Evolutionary conservation across 1,140 invertebrate genomes (phyloP).

Genomic region (Drosophila serrata): DNA sequence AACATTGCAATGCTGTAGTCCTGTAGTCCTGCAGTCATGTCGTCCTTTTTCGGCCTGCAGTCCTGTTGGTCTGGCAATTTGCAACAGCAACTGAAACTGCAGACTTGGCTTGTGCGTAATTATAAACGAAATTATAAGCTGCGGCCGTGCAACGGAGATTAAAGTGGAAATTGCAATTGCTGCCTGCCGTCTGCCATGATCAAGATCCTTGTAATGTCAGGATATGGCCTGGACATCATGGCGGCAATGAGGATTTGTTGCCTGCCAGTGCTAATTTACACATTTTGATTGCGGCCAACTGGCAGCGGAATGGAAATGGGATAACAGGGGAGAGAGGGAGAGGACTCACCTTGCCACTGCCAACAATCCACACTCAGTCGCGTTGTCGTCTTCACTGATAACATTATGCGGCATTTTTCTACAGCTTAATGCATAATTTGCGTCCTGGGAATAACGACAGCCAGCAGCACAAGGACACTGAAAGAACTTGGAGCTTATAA

Average conservation of each 20-base stretch:
- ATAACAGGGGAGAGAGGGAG: not conserved
- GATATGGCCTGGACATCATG: constrained; percentile 31
- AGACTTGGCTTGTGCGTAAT: constrained; percentile 72
- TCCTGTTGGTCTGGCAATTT: not conserved
- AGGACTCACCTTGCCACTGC: constrained; percentile 40
- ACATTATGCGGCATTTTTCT: constrained; percentile 81
- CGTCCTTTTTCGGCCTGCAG: constrained; percentile 2
- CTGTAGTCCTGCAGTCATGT: not conserved
- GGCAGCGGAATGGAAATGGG: not conserved
- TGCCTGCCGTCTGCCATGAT: constrained; percentile 30
- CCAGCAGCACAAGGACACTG: constrained; percentile 4
- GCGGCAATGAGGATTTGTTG: constrained; percentile 66
- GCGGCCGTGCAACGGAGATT: constrained; percentile 71
- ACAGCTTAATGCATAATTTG: constrained; percentile 83
- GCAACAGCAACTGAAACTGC: constrained; percentile 22
- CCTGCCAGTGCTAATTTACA: constrained; percentile 76
- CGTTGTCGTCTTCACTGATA: constrained; percentile 55
- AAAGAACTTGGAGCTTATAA: not conserved
- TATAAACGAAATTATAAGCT: constrained; percentile 83
- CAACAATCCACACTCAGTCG: constrained; percentile 16
- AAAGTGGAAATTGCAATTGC: constrained; percentile 78
- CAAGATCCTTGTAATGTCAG: constrained; percentile 36
- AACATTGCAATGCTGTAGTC: constrained; percentile 9
- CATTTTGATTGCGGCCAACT: constrained; percentile 76
- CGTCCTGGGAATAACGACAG: constrained; percentile 74